A percentile compares a stretch with the other conserved stretches of the same genome.
These are phyloP conservation scores for Allophyes oxyacanthae DNA, from an alignment of 2,888 invertebrate genomes.

Conservation along the genomic window DNA sequence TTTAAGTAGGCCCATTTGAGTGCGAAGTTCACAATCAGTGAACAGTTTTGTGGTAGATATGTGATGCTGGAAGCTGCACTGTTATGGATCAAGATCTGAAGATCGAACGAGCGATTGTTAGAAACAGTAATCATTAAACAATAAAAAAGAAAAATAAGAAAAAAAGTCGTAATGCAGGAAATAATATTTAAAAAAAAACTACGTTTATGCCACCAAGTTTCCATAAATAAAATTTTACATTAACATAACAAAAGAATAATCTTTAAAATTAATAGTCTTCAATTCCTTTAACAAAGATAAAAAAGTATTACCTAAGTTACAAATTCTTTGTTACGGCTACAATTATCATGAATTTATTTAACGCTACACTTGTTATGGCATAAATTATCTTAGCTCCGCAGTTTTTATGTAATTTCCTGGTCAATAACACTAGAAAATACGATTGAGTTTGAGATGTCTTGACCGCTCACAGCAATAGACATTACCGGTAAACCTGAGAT, in stretches of 20 bases:
- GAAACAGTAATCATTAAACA: no score
- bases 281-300: background rate
- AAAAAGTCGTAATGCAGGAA: no score
- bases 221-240: no score
- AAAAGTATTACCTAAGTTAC: background rate
- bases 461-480: slow-evolving; percentile 36
- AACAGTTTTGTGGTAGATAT: background rate
- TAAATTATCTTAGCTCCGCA: slow-evolving; percentile 29
- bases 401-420: slow-evolving; percentile 40
- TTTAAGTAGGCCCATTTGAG: slow-evolving; percentile 11
- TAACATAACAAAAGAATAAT: background rate
- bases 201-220: no score
- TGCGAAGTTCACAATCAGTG: slow-evolving; percentile 25
- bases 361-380: slow-evolving; percentile 36
- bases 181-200: no score
- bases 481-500: slow-evolving; percentile 39
- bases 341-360: slow-evolving; percentile 43
- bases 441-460: slow-evolving; percentile 29
- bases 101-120: no score
- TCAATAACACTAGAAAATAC: slow-evolving; percentile 10
- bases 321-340: slow-evolving; percentile 29
- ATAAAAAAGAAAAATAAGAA: no score
- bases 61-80: no score
- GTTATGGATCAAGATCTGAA: no score
- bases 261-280: background rate